phyloP scores from a whole-genome alignment of 2,888 invertebrate genomes.

The Vesta saturnalis region DNA sequence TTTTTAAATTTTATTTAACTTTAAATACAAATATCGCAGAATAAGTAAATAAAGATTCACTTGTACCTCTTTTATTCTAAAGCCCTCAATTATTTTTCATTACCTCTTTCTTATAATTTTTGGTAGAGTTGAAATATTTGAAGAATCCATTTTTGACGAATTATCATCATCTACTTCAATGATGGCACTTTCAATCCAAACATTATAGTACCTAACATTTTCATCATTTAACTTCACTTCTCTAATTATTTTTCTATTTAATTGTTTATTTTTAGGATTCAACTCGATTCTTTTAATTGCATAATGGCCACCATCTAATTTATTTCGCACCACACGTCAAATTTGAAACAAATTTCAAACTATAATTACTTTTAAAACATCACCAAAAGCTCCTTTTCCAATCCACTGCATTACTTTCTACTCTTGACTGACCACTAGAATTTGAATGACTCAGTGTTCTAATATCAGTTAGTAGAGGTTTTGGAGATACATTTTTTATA shows the following conservation, averaged over 20 bases:
- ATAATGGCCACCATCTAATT: slow-evolving; percentile 91
- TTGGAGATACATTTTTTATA: slow-evolving; percentile 54
- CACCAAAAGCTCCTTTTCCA: slow-evolving; percentile 96
- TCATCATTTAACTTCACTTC: slow-evolving; percentile 98
- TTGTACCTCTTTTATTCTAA: background rate
- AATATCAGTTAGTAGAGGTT: slow-evolving; percentile 51
- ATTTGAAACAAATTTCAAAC: slow-evolving; percentile 1
- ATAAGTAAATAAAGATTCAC: background rate
- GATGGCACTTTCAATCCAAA: slow-evolving; percentile 88
- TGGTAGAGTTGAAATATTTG: slow-evolving; percentile 40
- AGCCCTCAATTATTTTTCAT: background rate
- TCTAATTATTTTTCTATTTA: slow-evolving; percentile 90
- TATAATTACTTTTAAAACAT: slow-evolving; percentile 85
- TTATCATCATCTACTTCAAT: slow-evolving; percentile 53
- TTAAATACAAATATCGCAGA: background rate
- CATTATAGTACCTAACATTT: slow-evolving; percentile 95
- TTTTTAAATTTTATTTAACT: background rate
- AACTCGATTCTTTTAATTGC: slow-evolving; percentile 94
- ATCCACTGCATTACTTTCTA: slow-evolving; percentile 82
- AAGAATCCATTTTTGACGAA: slow-evolving; percentile 41
- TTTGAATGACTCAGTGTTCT: slow-evolving; percentile 44
- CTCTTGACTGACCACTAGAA: slow-evolving; percentile 71
- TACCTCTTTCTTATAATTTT: slow-evolving; percentile 42
- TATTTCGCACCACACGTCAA: slow-evolving; percentile 78
- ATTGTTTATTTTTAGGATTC: slow-evolving; percentile 82